Evolutionary conservation across 2,888 invertebrate species (phyloP), one percentile per base, ranked within the genome.

Genomic region (Eristalinus sepulchralis): DNA sequence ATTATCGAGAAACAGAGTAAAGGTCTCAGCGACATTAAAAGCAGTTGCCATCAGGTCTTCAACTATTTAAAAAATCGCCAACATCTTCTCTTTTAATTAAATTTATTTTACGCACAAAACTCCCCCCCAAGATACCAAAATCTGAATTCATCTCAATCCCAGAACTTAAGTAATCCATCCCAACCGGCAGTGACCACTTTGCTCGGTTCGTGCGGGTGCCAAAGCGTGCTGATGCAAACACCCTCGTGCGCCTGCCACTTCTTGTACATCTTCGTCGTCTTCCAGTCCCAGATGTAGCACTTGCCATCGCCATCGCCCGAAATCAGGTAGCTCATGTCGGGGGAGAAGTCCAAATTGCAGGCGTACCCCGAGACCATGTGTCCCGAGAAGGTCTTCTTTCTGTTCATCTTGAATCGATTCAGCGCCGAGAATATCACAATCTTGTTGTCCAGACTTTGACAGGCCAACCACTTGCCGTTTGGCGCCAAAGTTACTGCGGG

Each of bases 291-390:
- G 60, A 99, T 96, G 93, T 98, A 99, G 90, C 98, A 96, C 93
- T 99, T 99, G 10, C 99, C 99, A 93, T 99, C 99, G 0, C 99
- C 99, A 93, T 99, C 99, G 0, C 99, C 99, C 0, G 98, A 99
- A 71, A 98, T 96, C 55, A 99, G 94, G 92, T 99, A 99, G 90
- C 98, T 98, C 98, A 99, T 99, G 91, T 99, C 99, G 0, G 99
- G 99, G 1, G 99, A 98, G 93, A 98, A 99, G 93, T 99, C 99
- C 8, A 98, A 94, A 1, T 97, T 95, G 92, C 99, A 99, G 0
- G 99, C 99, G 93, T 99, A 99, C 0, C 99, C 99, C 9, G 99
- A 99, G 0, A 99, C 99, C 98, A 99, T 99, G 92, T 99, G 99
- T 0, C 99, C 99, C 0, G 96, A 96, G 93, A 99, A 99, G 0